Evolutionary conservation across 2,113 vertebrate species (phyloP).

Genomic region (Pongo abelii): DNA sequence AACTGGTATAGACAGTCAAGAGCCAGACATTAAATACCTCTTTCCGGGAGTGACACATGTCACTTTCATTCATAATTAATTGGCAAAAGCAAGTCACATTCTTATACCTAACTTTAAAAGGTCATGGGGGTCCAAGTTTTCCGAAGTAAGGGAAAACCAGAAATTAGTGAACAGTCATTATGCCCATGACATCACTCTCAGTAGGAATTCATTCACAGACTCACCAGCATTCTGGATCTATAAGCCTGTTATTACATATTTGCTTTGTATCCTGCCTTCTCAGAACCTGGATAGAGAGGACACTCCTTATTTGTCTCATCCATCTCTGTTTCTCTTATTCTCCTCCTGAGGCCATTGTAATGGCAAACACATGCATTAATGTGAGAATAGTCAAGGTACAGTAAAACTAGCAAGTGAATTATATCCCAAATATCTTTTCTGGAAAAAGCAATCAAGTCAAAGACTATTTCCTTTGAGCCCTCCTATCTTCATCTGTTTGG

Average conservation of each 20-base stretch:
- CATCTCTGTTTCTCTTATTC: too few relatives aligned
- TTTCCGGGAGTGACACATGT: neutral
- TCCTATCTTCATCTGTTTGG: neutral
- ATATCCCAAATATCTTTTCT: neutral
- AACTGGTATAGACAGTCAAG: neutral
- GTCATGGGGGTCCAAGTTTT: neutral
- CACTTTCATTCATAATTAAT: neutral
- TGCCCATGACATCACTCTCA: neutral
- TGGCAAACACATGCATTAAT: neutral
- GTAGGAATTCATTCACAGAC: neutral
- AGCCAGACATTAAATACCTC: too few relatives aligned
- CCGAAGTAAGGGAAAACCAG: neutral
- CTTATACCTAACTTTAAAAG: neutral
- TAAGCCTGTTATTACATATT: accelerated
- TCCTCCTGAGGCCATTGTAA: neutral
- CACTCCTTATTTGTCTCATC: neutral
- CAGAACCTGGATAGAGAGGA: neutral
- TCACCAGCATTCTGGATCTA: neutral
- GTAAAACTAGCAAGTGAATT: neutral
- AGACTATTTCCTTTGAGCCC: neutral
- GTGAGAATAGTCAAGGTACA: neutral
- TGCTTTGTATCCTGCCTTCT: neutral
- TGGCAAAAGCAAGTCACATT: neutral
- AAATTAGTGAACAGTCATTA: neutral
- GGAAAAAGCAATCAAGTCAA: neutral